These are phyloP conservation scores for Aporrectodea caliginosa DNA, from an alignment of 1,140 invertebrate species.

Conservation along the genomic window DNA sequence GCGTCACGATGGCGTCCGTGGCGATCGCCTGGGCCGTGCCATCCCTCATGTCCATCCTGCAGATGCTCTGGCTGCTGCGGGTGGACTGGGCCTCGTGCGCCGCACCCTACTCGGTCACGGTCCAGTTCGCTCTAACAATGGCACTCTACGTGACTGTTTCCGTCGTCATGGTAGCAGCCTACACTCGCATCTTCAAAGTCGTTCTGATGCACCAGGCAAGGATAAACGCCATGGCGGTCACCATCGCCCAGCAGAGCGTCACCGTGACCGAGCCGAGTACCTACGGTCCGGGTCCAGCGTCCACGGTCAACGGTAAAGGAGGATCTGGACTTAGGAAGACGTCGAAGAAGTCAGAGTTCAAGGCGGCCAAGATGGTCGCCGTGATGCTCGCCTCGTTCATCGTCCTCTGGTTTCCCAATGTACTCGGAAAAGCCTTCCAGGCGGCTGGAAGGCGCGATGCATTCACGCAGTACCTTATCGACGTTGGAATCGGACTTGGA, in stretches of 20 bases:
- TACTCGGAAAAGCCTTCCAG: neutral
- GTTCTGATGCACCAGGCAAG: neutral
- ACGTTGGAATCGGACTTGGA: neutral
- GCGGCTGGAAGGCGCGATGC: neutral
- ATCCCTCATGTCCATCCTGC: conserved; percentile 20
- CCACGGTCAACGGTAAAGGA: neutral
- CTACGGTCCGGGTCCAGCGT: neutral
- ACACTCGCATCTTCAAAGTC: neutral
- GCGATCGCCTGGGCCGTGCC: conserved; percentile 31
- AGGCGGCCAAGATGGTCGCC: neutral
- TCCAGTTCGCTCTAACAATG: neutral
- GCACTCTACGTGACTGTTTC: neutral
- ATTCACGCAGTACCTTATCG: neutral
- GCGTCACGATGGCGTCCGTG: conserved; percentile 29
- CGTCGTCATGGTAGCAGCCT: neutral
- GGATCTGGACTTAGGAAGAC: neutral
- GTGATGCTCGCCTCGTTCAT: neutral
- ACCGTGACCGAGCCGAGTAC: neutral
- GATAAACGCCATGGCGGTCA: neutral
- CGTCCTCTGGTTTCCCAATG: neutral
- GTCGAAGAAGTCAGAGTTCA: neutral
- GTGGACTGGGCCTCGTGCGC: neutral
- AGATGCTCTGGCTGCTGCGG: neutral
- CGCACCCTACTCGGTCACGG: neutral
- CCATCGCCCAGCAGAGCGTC: neutral